A percentile compares a stretch with the other conserved stretches of the same genome.
Evolutionary conservation across 2,888 invertebrate species (phyloP).

Genomic region (Nomada ferruginata): DNA sequence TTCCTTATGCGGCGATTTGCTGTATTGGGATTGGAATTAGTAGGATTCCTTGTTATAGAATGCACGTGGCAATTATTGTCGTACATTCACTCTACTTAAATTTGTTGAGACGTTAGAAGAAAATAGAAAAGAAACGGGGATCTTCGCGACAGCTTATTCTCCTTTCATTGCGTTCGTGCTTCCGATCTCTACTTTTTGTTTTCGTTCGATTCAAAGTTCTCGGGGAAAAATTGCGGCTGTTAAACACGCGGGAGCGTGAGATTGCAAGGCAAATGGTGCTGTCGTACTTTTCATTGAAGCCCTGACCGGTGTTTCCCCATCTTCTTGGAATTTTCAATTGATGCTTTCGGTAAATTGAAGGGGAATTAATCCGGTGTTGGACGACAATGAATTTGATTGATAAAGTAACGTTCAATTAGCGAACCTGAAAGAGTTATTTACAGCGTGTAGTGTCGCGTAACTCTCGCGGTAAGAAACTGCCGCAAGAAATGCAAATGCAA

Average conservation of each 20-base stretch:
- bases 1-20: background rate
- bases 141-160: background rate
- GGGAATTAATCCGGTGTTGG: background rate
- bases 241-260: background rate
- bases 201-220: constrained; percentile 8
- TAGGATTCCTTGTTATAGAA: no score
- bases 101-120: background rate
- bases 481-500: background rate
- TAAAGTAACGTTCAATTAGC: background rate
- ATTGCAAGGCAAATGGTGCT: constrained; percentile 13
- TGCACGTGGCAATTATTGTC: no score
- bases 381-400: background rate
- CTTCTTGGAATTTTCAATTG: background rate
- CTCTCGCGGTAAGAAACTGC: background rate
- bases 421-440: background rate
- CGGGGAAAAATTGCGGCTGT: background rate
- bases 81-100: background rate
- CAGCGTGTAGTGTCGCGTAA: background rate
- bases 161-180: background rate
- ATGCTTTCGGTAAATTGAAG: background rate
- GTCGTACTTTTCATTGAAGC: background rate
- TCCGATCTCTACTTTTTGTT: constrained; percentile 12
- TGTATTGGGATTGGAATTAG: background rate
- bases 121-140: no score
- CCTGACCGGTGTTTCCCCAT: no score